Percentiles rank a stretch among this genome's conserved stretches.
phyloP scores from a whole-genome alignment of 2,797 vertebrate species.

The Orestias chungarensis region DNA sequence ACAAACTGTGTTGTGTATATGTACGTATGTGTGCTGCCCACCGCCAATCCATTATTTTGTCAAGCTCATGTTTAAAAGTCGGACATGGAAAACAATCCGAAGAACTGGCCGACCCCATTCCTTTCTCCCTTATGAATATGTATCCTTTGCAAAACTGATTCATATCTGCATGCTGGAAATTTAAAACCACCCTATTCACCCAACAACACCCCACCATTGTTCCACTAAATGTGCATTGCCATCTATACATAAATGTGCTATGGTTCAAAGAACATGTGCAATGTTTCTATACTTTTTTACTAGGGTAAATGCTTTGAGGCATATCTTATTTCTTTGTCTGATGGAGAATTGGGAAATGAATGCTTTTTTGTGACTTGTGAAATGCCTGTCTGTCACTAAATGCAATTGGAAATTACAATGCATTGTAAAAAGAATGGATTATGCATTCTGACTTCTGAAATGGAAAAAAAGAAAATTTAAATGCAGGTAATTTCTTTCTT shows the following conservation, averaged over 20 bases:
- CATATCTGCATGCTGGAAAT: slow-evolving; percentile 68
- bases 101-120: slow-evolving; percentile 74
- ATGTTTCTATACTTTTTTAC: slow-evolving; percentile 45
- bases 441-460: slow-evolving; percentile 7
- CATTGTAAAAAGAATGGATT: slow-evolving; percentile 20
- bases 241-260: slow-evolving; percentile 65
- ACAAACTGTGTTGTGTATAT: slow-evolving; percentile 11
- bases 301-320: neutral
- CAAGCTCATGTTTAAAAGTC: slow-evolving; percentile 37
- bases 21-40: slow-evolving; percentile 1
- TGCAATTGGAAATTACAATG: slow-evolving; percentile 41
- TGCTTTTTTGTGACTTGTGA: slow-evolving; percentile 32
- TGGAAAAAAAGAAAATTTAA: slow-evolving; percentile 31
- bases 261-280: slow-evolving; percentile 49
- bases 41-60: slow-evolving; percentile 24
- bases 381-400: slow-evolving; percentile 24
- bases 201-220: slow-evolving; percentile 11
- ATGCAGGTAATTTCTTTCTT: slow-evolving; percentile 28
- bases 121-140: slow-evolving; percentile 73
- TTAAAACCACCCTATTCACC: slow-evolving; percentile 42
- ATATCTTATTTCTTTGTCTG: slow-evolving; percentile 7
- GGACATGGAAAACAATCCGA: slow-evolving; percentile 62
- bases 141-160: slow-evolving; percentile 72
- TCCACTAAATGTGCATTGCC: slow-evolving; percentile 43
- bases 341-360: slow-evolving; percentile 24